Evolutionary conservation across 2,888 invertebrate species (phyloP).

Genomic region (Schizotus pectinicornis): DNA sequence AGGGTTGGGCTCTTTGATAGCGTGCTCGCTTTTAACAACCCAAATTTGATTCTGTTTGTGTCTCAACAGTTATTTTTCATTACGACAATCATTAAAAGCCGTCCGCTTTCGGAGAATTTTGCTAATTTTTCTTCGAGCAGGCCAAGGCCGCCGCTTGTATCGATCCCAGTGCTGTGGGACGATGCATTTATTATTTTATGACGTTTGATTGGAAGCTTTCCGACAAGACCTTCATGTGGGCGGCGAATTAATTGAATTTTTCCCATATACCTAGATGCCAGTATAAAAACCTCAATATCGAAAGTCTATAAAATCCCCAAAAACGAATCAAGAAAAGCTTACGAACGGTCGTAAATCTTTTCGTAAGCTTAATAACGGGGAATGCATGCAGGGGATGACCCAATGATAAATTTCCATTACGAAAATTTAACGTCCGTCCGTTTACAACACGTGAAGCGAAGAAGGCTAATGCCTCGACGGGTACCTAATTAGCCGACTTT

Average conservation of each 20-base stretch:
- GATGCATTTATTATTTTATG: slow-evolving; percentile 1
- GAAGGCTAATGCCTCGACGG: too few species aligned
- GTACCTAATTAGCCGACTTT: too few species aligned
- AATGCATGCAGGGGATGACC: too few species aligned
- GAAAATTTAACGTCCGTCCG: slow-evolving; percentile 10
- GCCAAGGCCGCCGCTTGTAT: slow-evolving; percentile 7
- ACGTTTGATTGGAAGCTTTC: background rate
- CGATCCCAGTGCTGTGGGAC: background rate
- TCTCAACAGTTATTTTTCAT: too few species aligned
- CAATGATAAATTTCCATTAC: slow-evolving; percentile 20
- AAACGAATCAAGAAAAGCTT: slow-evolving; percentile 16
- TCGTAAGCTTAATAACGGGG: background rate
- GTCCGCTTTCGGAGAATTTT: too few species aligned
- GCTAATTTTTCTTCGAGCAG: background rate
- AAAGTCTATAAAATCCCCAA: background rate
- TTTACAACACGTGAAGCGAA: too few species aligned
- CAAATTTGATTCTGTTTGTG: too few species aligned
- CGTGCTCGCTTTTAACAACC: too few species aligned
- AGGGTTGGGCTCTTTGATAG: too few species aligned
- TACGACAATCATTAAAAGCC: too few species aligned
- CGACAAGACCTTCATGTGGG: background rate
- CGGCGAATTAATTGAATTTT: background rate
- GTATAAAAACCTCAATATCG: background rate
- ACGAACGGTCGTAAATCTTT: slow-evolving; percentile 18
- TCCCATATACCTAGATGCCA: background rate